Evolutionary conservation across 1,140 invertebrate species (phyloP), one percentile per base, ranked within the genome.

Genomic region (Micrasema minimum): DNA sequence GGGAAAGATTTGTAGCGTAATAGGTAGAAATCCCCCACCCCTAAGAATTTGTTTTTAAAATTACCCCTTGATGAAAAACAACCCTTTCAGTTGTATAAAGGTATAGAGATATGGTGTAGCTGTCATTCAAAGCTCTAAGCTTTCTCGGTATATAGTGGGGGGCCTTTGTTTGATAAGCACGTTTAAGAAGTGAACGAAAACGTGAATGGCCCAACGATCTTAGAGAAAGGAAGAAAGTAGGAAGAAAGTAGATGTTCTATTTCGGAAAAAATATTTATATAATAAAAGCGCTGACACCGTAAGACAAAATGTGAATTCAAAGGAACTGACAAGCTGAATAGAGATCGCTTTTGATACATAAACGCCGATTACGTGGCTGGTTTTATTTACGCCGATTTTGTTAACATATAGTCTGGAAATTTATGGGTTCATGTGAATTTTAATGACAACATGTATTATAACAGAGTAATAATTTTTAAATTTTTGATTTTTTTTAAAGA

Each of bases 161-260:
- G 7, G 38, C 57, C 45, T 62, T 62, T 62, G 57, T 62, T 62
- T 62, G 57, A 45, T 62, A 62, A 62, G 37, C 57, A 45, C 38
- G 41, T 45, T 62, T 41, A 62, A 62, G 57, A 22, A n/a, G n/a
- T n/a, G n/a, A n/a, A n/a, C 41, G 37, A 7, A 23, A 10, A 43
- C 20, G 11, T 11, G 18, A 41, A 26, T n/a, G 37, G 35, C n/a
- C 23, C 41, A 20, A 68, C 22, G n/a, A 43, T 38, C 20, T 14
- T 3, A 7, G 50, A 22, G 20, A 62, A 43, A n/a, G 37, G 43
- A n/a, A n/a, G n/a, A n/a, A n/a, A n/a, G n/a, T n/a, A n/a, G 22
- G 16, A 45, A 31, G 23, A 62, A 12, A n/a, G 18, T 7, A 45
- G 57, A 62, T 22, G 22, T 37, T 31, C 31, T 14, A 57, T 2